These are phyloP conservation scores for Fistularia commersonii DNA, from an alignment of 2,797 vertebrate species.

Conservation along the genomic window DNA sequence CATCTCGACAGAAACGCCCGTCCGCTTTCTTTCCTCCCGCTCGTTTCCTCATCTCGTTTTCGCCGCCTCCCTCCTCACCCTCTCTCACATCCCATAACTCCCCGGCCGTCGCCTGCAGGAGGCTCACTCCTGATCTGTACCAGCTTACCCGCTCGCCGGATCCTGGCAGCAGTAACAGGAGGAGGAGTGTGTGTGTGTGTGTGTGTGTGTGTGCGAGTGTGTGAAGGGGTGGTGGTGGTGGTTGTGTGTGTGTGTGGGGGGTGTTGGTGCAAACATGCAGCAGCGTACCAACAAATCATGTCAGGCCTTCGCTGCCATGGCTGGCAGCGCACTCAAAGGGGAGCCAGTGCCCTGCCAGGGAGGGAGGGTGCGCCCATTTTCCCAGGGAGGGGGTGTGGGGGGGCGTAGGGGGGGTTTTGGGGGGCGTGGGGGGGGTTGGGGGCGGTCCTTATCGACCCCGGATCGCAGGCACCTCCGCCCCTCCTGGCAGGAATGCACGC, in stretches of 20 bases:
- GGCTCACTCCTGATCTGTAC: slow-evolving; percentile 42
- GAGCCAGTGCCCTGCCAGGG: slow-evolving; percentile 62
- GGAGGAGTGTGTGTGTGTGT: slow-evolving; percentile 41
- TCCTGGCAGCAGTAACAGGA: slow-evolving; percentile 49
- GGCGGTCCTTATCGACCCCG: slow-evolving; percentile 66
- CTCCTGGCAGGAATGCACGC: slow-evolving; percentile 78
- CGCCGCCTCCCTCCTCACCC: slow-evolving; percentile 43
- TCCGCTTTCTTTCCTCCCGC: slow-evolving; percentile 26
- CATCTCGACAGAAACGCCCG: too few relatives aligned
- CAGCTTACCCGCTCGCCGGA: slow-evolving; percentile 48
- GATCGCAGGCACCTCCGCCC: slow-evolving; percentile 75
- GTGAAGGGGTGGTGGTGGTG: too few relatives aligned
- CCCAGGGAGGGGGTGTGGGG: slow-evolving; percentile 38
- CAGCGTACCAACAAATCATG: slow-evolving; percentile 70
- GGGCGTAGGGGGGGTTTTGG: too few relatives aligned
- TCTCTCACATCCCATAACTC: slow-evolving; percentile 4
- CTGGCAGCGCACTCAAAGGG: slow-evolving; percentile 63
- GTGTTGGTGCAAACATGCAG: slow-evolving; percentile 64
- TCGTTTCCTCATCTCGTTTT: slow-evolving; percentile 44
- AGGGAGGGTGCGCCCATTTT: slow-evolving; percentile 53
- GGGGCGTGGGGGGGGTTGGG: too few relatives aligned
- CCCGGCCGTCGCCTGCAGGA: slow-evolving; percentile 29
- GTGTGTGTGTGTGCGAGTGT: too few relatives aligned
- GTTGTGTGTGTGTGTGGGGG: too few relatives aligned
- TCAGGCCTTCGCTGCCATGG: slow-evolving; percentile 66